phyloP scores from a whole-genome alignment of 2,113 vertebrate genomes.

The Oreotrochilus melanogaster region DNA sequence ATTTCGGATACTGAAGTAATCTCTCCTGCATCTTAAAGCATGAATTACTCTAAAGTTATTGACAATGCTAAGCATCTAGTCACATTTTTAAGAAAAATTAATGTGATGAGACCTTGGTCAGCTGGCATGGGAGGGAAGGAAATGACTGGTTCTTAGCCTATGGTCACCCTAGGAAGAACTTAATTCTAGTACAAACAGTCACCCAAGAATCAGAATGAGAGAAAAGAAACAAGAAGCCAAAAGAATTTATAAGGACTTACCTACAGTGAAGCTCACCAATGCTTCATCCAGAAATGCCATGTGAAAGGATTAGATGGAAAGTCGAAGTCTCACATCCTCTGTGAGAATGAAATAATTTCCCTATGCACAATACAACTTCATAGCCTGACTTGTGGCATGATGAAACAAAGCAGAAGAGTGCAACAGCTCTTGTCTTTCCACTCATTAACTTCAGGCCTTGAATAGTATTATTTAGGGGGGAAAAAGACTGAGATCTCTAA shows the following conservation, averaged over 20 bases:
- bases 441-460: not conserved
- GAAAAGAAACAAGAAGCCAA: not conserved
- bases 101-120: not conserved
- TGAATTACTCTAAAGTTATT: not conserved
- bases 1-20: not conserved
- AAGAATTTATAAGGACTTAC: not conserved
- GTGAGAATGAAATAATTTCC: not conserved
- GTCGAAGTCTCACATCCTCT: not conserved
- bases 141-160: not conserved
- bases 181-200: not conserved
- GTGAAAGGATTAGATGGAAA: not conserved
- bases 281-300: not conserved
- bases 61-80: not conserved
- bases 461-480: not conserved
- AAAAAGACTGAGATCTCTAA: not conserved
- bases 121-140: not conserved
- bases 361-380: not conserved
- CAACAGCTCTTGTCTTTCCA: not conserved
- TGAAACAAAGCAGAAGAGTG: not conserved
- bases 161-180: not conserved
- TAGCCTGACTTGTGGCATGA: rapidly evolving
- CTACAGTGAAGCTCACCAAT: not conserved
- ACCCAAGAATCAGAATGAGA: not conserved
- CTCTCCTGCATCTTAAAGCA: not conserved
- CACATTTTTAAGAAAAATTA: not conserved